Percentiles rank a stretch among this genome's conserved stretches.
phyloP scores from a whole-genome alignment of 2,888 invertebrate species.

The Synergus itoensis region DNA sequence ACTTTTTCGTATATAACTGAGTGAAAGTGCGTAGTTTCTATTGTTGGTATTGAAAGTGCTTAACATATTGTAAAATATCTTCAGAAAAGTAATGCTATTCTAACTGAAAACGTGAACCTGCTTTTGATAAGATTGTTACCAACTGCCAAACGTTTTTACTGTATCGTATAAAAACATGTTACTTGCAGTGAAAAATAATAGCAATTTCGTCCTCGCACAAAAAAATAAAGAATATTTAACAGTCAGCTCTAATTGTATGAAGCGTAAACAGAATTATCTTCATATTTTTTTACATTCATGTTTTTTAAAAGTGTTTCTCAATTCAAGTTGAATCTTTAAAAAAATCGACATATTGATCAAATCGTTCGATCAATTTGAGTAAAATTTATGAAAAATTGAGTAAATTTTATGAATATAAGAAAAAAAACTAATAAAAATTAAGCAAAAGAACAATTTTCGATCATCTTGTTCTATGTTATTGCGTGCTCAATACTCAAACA shows the following conservation, averaged over 20 bases:
- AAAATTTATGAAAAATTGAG: no score
- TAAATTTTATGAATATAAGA: background rate
- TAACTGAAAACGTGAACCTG: background rate
- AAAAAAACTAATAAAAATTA: background rate
- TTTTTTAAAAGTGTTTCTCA: background rate
- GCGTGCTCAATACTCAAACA: background rate
- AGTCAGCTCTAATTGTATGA: background rate
- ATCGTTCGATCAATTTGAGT: no score
- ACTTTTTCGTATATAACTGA: background rate
- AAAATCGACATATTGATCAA: no score
- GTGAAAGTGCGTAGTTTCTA: background rate
- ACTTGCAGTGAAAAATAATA: slow-evolving; percentile 4
- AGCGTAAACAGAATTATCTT: background rate
- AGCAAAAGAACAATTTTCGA: background rate
- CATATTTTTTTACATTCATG: background rate
- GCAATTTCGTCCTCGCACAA: background rate
- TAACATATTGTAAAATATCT: slow-evolving; percentile 10
- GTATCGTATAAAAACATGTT: background rate
- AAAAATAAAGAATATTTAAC: slow-evolving; percentile 10
- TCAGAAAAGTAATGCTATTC: background rate
- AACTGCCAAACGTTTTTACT: background rate
- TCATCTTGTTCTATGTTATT: background rate
- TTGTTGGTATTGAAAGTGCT: background rate
- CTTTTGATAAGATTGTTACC: slow-evolving; percentile 31
- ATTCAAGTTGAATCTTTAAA: background rate